Evolutionary conservation across 1,140 invertebrate species (phyloP).

Genomic region (Heliconius nattereri): DNA sequence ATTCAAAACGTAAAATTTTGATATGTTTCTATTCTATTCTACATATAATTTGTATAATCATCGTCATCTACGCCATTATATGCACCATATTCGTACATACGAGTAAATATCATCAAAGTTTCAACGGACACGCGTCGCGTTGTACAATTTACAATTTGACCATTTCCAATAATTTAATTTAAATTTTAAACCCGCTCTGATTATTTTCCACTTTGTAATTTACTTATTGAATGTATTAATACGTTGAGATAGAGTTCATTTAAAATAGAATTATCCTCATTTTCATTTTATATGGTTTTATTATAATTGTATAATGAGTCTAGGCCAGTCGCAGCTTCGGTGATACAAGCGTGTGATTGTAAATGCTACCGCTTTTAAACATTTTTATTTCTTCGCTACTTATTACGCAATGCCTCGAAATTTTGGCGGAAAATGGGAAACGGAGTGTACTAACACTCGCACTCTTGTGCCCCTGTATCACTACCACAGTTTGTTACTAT

Average conservation of each 20-base stretch:
- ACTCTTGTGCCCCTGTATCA: no score
- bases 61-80: no score
- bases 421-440: neutral
- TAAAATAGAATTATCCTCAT: neutral
- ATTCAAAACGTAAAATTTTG: no score
- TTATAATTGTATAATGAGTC: neutral
- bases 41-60: no score
- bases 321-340: no score
- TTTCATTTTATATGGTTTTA: neutral
- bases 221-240: conserved; percentile 13
- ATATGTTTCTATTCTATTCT: no score
- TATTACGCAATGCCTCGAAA: neutral
- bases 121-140: neutral
- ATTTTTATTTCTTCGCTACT: no score
- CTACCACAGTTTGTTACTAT: no score
- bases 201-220: conserved; percentile 15
- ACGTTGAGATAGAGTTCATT: neutral
- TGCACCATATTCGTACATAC: neutral
- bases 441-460: neutral
- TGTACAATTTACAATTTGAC: neutral
- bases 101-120: neutral
- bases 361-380: no score
- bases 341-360: no score
- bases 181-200: conserved; percentile 17
- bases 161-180: conserved; percentile 19